These are phyloP conservation scores for Andrena trimmerana DNA, from an alignment of 2,888 invertebrate genomes.

Conservation along the genomic window DNA sequence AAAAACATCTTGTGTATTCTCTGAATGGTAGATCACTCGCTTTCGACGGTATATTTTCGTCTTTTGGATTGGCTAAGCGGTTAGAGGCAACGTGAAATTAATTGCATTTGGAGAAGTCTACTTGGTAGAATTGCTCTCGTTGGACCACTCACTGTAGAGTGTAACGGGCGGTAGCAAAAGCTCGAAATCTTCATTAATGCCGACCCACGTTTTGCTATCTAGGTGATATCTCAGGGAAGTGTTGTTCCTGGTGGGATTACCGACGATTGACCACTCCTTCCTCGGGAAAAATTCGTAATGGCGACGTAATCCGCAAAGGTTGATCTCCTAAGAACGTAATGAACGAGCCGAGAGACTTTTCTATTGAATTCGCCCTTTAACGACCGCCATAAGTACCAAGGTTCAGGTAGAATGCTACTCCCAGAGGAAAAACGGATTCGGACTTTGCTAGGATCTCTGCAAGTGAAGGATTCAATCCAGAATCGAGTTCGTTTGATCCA, in stretches of 20 bases:
- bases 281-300: constrained; percentile 36
- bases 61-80: too few species aligned
- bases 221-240: not conserved
- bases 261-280: constrained; percentile 7
- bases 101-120: not conserved
- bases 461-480: constrained; percentile 24
- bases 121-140: not conserved
- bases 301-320: constrained; percentile 63
- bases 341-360: constrained; percentile 60
- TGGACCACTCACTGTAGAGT: not conserved
- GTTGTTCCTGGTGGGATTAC: constrained; percentile 21
- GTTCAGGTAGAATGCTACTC: constrained; percentile 42
- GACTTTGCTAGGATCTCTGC: constrained; percentile 13
- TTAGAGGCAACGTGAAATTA: not conserved
- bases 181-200: not conserved
- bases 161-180: not conserved
- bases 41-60: too few species aligned
- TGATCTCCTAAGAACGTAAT: constrained; percentile 62
- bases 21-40: too few species aligned
- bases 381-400: constrained; percentile 57
- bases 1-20: too few species aligned
- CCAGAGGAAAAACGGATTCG: constrained; percentile 36
- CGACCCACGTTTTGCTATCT: not conserved
- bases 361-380: constrained; percentile 67
- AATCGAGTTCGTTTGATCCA: not conserved